Evolutionary conservation across 1,140 invertebrate species (phyloP).

Genomic region (Limonius californicus): DNA sequence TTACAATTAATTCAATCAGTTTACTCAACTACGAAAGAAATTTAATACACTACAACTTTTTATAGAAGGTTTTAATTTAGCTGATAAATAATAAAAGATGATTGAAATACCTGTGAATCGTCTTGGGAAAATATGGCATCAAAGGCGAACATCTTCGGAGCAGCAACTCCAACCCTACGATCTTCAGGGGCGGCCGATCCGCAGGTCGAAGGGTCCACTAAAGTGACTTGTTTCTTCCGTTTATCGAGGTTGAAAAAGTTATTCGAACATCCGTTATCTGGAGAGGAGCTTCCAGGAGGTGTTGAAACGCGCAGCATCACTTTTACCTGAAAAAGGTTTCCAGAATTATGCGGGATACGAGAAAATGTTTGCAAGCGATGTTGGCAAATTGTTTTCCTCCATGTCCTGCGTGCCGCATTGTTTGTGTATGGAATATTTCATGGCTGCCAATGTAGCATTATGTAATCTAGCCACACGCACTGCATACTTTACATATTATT

Average conservation of each 20-base stretch:
- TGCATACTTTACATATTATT: constrained; percentile 12
- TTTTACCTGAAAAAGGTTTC: constrained; percentile 67
- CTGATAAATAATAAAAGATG: no score
- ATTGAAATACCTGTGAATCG: constrained; percentile 79
- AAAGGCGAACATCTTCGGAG: constrained; percentile 96
- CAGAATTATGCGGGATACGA: neutral
- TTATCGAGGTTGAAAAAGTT: constrained; percentile 78
- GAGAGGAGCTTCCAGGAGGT: constrained; percentile 43
- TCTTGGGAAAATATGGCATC: constrained; percentile 90
- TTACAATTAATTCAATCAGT: no score
- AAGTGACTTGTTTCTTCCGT: constrained; percentile 84
- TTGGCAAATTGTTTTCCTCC: neutral
- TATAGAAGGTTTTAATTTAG: no score
- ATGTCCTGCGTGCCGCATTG: constrained; percentile 13
- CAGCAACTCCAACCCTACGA: constrained; percentile 74
- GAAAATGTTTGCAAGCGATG: neutral
- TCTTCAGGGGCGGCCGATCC: constrained; percentile 55
- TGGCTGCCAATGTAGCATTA: constrained; percentile 4
- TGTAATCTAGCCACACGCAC: constrained; percentile 1
- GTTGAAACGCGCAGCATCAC: constrained; percentile 79
- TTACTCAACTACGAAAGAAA: no score
- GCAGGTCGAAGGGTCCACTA: constrained; percentile 71
- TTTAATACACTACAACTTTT: no score
- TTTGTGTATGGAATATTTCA: constrained; percentile 1
- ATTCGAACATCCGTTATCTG: constrained; percentile 49